Percentiles rank a stretch among this genome's conserved stretches.
These are phyloP conservation scores for Molorchus minor DNA, from an alignment of 2,888 invertebrate species.

Conservation along the genomic window DNA sequence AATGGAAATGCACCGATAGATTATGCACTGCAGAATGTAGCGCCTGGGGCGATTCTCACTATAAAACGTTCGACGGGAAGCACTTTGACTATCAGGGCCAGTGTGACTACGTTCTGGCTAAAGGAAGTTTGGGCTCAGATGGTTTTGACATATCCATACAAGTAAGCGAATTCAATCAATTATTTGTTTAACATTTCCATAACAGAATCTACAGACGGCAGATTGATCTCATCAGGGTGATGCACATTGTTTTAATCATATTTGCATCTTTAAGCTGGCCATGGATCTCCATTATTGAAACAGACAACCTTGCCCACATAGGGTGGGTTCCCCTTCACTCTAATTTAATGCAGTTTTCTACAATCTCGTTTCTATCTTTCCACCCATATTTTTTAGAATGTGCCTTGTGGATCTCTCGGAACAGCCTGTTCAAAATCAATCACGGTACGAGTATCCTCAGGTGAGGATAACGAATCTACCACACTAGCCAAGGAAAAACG, in stretches of 20 bases:
- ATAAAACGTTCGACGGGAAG: constrained; percentile 83
- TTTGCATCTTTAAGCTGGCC: no score
- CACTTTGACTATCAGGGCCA: constrained; percentile 89
- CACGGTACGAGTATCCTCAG: constrained; percentile 68
- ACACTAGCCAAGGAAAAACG: constrained; percentile 70
- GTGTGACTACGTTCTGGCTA: constrained; percentile 86
- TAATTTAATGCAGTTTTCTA: no score
- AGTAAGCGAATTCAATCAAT: constrained; percentile 58
- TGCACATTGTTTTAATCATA: no score
- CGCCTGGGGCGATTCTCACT: constrained; percentile 92
- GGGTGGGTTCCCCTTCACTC: no score
- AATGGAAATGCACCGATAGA: constrained; percentile 81
- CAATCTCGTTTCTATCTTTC: not conserved
- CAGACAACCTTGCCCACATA: no score
- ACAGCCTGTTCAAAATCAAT: constrained; percentile 89
- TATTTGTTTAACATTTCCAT: not conserved
- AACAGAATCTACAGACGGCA: not conserved
- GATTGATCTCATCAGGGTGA: no score
- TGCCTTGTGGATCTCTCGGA: constrained; percentile 86
- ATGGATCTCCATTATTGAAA: no score
- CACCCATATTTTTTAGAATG: constrained; percentile 67
- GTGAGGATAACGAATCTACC: constrained; percentile 69
- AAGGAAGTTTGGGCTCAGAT: constrained; percentile 73
- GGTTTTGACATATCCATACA: constrained; percentile 81
- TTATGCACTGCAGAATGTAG: constrained; percentile 81